Evolutionary conservation across 1,140 invertebrate genomes (phyloP), one percentile per base, ranked within the genome.

Genomic region (Formica selysi): DNA sequence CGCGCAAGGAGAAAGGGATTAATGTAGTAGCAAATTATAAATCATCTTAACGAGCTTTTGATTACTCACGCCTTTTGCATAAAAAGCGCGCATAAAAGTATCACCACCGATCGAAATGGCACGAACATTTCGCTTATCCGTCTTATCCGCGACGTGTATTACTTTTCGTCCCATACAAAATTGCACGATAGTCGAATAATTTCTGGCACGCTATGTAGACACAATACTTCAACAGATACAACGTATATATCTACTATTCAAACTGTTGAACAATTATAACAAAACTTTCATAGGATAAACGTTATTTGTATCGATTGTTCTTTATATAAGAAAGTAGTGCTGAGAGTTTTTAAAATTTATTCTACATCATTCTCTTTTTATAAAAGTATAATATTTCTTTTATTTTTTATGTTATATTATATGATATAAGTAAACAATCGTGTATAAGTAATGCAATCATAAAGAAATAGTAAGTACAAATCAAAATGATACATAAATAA

Each of bases 11-110:
- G 32, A 26, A 41, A 65, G 32, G 76, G 44, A 57, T 90, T 90
- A 90, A 90, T 78, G 89, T 80, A 67, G 51, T 78, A 61, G 89
- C 85, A 90, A 92, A 91, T 90, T 93, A 93, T 93, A 93, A 94
- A 93, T 94, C 92, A 93, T 92, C 89, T 92, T 92, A 94, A 94
- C 91, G 93, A 94, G 92, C 81, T 92, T 94, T 94, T 94, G 92
- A 94, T 94, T 94, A 91, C 90, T 89, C 51, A 81, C 38, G 73
- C 91, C 87, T 89, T 90, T 86, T 87, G 76, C 79, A 81, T 59
- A 71, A 6, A 71, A 6, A 71, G 61, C 79, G 41, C 57, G 86
- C 57, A 92, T 91, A 92, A 92, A 93, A 91, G 86, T 93, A 91
- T 93, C 92, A 93, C 89, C 90, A 61, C 71, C 87, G 80, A 89